These are phyloP conservation scores for Sebastes vulpes DNA, from an alignment of 2,797 vertebrate genomes.

Conservation along the genomic window DNA sequence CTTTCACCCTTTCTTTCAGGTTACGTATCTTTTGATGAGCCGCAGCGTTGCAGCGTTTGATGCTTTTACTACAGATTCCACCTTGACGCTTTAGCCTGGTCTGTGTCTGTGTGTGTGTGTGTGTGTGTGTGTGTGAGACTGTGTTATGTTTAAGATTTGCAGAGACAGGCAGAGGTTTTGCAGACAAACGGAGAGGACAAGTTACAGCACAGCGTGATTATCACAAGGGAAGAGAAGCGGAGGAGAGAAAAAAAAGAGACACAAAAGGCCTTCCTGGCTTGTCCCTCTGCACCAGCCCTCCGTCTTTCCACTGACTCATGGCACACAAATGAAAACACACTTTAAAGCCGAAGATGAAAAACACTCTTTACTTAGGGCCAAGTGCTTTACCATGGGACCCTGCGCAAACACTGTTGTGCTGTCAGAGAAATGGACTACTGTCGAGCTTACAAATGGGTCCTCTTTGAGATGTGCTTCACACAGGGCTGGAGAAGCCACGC, in stretches of 20 bases:
- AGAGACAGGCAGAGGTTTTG: constrained; percentile 64
- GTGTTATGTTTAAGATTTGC: constrained; percentile 76
- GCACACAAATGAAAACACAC: constrained; percentile 77
- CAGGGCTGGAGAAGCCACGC: neutral
- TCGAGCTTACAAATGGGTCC: constrained; percentile 48
- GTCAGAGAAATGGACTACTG: constrained; percentile 60
- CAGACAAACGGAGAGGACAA: constrained; percentile 73
- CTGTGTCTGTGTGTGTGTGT: neutral
- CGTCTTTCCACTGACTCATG: constrained; percentile 77
- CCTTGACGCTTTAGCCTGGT: constrained; percentile 1
- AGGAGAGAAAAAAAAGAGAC: neutral
- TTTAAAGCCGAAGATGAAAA: constrained; percentile 72
- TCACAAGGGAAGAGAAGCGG: constrained; percentile 49
- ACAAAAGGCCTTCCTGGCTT: constrained; percentile 69
- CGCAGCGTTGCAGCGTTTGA: constrained; percentile 40
- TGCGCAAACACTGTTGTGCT: constrained; percentile 52
- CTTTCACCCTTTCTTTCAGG: constrained; percentile 54
- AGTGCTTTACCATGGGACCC: constrained; percentile 65
- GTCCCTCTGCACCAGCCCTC: constrained; percentile 56
- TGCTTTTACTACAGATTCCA: constrained; percentile 48
- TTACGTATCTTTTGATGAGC: constrained; percentile 55
- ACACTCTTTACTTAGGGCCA: constrained; percentile 67
- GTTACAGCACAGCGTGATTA: constrained; percentile 76
- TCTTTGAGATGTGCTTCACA: constrained; percentile 39
- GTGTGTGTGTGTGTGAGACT: neutral